Percentiles rank a stretch among this genome's conserved stretches.
Conservation (phyloP, 2,888 invertebrate genomes). For the Allolobophora icterica region DNA sequence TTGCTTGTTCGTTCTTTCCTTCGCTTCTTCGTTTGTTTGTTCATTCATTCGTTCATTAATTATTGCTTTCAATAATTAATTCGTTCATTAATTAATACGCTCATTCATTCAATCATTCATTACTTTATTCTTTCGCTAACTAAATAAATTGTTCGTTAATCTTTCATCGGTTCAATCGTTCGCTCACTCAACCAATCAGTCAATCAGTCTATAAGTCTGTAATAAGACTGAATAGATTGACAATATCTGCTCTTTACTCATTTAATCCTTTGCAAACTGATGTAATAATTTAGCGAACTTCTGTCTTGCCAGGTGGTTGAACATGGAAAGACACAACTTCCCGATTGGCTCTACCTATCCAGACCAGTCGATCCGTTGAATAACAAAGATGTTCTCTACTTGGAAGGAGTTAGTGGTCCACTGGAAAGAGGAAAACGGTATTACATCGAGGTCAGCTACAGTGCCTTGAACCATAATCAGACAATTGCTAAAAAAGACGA, state of each 20-base stretch:
- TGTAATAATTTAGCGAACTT: neutral
- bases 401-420: constrained; percentile 22
- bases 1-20: neutral
- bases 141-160: too few relatives aligned
- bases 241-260: neutral
- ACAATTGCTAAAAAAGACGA: neutral
- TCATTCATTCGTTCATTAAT: neutral
- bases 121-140: too few relatives aligned
- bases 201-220: neutral
- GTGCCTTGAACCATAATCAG: neutral
- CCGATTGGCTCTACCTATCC: neutral
- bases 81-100: too few relatives aligned
- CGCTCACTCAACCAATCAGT: neutral
- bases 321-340: neutral
- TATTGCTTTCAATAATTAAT: too few relatives aligned
- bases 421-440: neutral
- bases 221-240: neutral
- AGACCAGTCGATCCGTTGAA: neutral
- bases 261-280: neutral
- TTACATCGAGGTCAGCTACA: constrained; percentile 17
- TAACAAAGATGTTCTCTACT: neutral
- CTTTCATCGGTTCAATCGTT: neutral
- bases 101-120: too few relatives aligned
- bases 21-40: neutral
- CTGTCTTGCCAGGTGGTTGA: neutral